Percentiles rank a stretch among this genome's conserved stretches.
Conservation (phyloP, 2,113 vertebrate species). For the Pygoscelis antarcticus region DNA sequence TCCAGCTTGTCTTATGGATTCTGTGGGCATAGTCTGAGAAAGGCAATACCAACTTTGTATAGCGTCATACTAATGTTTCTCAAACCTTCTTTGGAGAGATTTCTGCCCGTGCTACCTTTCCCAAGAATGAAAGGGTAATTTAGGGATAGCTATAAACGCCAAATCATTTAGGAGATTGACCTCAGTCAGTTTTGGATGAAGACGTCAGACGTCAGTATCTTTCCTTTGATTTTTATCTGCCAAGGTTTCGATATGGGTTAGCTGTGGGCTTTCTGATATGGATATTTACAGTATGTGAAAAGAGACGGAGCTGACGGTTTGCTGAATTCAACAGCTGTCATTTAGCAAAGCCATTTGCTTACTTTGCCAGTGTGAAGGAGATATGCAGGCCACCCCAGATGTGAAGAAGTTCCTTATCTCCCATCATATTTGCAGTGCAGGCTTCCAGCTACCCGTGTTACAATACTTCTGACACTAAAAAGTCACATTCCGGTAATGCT, state of each 20-base stretch:
- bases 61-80: neutral
- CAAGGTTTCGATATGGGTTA: neutral
- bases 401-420: constrained; percentile 37
- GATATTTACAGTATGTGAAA: constrained; percentile 32
- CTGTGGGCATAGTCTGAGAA: neutral
- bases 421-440: neutral
- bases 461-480: neutral
- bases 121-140: neutral
- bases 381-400: constrained; percentile 35
- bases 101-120: neutral
- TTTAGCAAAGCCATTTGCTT: constrained; percentile 13
- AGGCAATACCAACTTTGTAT: neutral
- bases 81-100: neutral
- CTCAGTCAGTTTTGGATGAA: constrained; percentile 31
- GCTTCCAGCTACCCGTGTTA: neutral
- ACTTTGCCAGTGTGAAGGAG: constrained; percentile 1
- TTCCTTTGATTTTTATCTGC: constrained; percentile 55
- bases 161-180: neutral
- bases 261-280: constrained; percentile 34
- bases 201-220: neutral
- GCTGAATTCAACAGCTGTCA: neutral
- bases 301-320: neutral
- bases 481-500: neutral
- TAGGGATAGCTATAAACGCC: neutral
- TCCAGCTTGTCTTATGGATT: neutral